Evolutionary conservation across 1,140 invertebrate genomes (phyloP).

Genomic region (Armadillidium nasatum): DNA sequence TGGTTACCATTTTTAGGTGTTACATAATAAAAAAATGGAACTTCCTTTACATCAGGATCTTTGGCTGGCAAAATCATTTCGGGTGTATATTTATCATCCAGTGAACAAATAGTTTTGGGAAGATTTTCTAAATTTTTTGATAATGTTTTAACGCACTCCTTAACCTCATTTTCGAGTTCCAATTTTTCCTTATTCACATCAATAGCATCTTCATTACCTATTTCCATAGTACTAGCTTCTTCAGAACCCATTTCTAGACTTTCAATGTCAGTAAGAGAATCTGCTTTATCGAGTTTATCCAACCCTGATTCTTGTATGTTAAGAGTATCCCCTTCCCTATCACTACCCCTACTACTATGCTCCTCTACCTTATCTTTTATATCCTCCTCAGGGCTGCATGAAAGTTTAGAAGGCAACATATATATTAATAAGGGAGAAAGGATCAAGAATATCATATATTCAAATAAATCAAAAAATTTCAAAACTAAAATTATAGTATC

Average conservation of each 20-base stretch:
- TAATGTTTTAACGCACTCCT: background rate
- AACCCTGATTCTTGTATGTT: background rate
- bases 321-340: slow-evolving; percentile 22
- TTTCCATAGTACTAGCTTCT: slow-evolving; percentile 8
- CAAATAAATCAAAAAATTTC: background rate
- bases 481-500: background rate
- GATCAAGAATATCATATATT: slow-evolving; percentile 5
- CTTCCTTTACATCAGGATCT: background rate
- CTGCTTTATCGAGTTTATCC: slow-evolving; percentile 4
- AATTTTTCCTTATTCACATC: slow-evolving; percentile 2
- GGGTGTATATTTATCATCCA: background rate
- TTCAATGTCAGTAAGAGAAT: slow-evolving; percentile 1
- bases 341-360: slow-evolving; percentile 24
- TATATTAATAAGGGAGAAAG: slow-evolving; percentile 11
- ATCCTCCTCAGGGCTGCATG: slow-evolving; percentile 40
- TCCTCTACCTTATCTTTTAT: slow-evolving; percentile 30
- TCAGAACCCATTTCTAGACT: slow-evolving; percentile 5
- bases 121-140: background rate
- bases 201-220: background rate
- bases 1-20: background rate
- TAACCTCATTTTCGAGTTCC: background rate
- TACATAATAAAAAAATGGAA: slow-evolving; percentile 18
- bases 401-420: slow-evolving; percentile 20
- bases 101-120: background rate
- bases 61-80: background rate